phyloP scores from a whole-genome alignment of 1,140 invertebrate species.

The Zeugodacus cucurbitae region DNA sequence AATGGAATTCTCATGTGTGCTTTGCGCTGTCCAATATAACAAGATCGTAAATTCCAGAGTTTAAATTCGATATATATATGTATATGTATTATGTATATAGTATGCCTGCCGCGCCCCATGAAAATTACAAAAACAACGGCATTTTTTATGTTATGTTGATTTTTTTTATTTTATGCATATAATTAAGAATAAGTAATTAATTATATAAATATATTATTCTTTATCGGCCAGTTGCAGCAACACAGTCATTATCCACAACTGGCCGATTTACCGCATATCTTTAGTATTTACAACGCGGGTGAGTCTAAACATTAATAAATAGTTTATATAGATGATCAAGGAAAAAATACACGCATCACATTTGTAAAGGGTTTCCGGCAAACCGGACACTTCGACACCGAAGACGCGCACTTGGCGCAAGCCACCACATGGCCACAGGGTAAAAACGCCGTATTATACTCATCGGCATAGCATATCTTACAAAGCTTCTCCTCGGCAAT shows the following conservation, averaged over 20 bases:
- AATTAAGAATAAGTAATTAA: slow-evolving; percentile 23
- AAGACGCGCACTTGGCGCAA: slow-evolving; percentile 85
- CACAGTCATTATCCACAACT: neutral
- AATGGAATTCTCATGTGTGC: neutral
- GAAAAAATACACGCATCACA: slow-evolving; percentile 66
- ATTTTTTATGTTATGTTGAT: neutral
- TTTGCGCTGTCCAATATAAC: neutral
- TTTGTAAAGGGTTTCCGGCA: slow-evolving; percentile 76
- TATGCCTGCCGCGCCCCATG: too few relatives aligned
- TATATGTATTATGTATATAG: neutral
- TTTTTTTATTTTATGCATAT: slow-evolving; percentile 5
- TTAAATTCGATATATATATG: neutral
- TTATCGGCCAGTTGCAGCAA: slow-evolving; percentile 3
- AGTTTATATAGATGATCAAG: slow-evolving; percentile 49
- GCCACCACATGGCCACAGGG: slow-evolving; percentile 88
- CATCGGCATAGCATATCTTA: slow-evolving; percentile 78
- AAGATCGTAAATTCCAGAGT: neutral
- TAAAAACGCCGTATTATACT: slow-evolving; percentile 87
- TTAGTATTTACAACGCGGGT: slow-evolving; percentile 35
- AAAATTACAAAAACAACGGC: neutral
- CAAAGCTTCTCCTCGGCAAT: slow-evolving; percentile 70
- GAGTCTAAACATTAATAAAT: slow-evolving; percentile 22
- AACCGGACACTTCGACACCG: slow-evolving; percentile 82
- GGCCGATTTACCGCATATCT: neutral
- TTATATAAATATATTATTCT: slow-evolving; percentile 10